Base-by-base conservation (phyloP, 2,888 invertebrate genomes). In the Campoplex capitator region DNA sequence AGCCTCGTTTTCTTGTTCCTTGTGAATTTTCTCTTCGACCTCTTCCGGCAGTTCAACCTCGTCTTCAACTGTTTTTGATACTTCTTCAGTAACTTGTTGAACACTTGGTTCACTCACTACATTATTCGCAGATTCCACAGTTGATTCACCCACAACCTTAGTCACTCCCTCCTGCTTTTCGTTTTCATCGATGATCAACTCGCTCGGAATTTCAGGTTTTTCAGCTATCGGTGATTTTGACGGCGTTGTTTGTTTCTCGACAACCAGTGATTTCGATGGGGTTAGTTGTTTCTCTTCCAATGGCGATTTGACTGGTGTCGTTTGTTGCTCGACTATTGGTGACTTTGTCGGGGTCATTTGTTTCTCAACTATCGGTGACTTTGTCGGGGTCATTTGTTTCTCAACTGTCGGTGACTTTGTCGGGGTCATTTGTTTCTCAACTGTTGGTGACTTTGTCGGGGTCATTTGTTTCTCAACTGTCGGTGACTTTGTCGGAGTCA, bases 1-100 rank as follows among this genome's bases (percentile, higher is more conserved):
- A 84, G 87, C 74, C 92, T 87, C 89, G 93, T 91, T 94, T 84
- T 82, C 32, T 11, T 76, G 13, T 76, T 77, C 70, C 76, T 32
- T 62, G 71, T 62, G 48, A 3, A 70, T 28, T 45, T 87, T 56
- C 42, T 87, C 73, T n/a, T 48, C 42, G 2, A 35, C 45, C 67
- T 84, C 48, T 32, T 51, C 58, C 35, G 70, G 35, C 42, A 68
- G 45, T 65, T 48, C 65, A 9, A 58, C 78, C 76, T 81, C 54
- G 8, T 48, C 45, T 38, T 62, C 71, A 38, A 16, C 23, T 68
- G 51, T 67, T 32, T 56, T 56, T 38, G 42, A 45, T 42, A 56
- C 58, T 18, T 83, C 62, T 3, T 71, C 67, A 11, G 18, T 23
- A 11, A 58, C n/a, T 23, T 78, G 51, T 8, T 51, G 23, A 45